Conservation (phyloP, 2,797 vertebrate species). For the Chaetodon trifasciatus region DNA sequence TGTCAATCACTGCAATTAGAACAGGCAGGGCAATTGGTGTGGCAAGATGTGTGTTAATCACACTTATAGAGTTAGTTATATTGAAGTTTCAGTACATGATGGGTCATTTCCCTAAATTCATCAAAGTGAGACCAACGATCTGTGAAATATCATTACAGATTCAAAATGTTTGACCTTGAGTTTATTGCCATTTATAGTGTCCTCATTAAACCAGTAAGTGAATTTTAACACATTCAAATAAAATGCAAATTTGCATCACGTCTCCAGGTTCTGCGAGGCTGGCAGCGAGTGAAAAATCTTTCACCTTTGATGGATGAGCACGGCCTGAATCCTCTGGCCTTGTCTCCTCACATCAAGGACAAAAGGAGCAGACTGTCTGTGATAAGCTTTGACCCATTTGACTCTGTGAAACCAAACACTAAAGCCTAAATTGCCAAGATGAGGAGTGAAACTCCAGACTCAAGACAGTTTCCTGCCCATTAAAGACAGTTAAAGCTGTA, state of each 20-base stretch:
- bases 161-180: conserved; percentile 42
- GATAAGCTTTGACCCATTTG: conserved; percentile 55
- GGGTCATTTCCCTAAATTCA: conserved; percentile 26
- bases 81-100: conserved; percentile 1
- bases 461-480: not conserved
- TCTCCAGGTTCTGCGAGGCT: conserved; percentile 19
- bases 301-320: conserved; percentile 56
- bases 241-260: conserved; percentile 37
- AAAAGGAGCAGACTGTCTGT: conserved; percentile 48
- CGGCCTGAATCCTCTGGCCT: conserved; percentile 44
- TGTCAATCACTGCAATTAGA: conserved; percentile 2
- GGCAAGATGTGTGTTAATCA: conserved; percentile 14
- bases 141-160: conserved; percentile 38
- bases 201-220: conserved; percentile 27
- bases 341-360: conserved; percentile 55
- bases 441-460: conserved; percentile 55
- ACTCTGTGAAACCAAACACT: conserved; percentile 62
- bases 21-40: not conserved
- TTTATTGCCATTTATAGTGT: conserved; percentile 35
- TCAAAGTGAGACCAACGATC: conserved; percentile 21
- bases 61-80: conserved; percentile 1
- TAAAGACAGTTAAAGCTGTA: conserved; percentile 21
- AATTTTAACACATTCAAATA: conserved; percentile 36
- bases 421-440: conserved; percentile 35
- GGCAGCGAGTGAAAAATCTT: conserved; percentile 33